These are phyloP conservation scores for Contarinia nasturtii DNA, from an alignment of 1,140 invertebrate genomes.

Conservation along the genomic window DNA sequence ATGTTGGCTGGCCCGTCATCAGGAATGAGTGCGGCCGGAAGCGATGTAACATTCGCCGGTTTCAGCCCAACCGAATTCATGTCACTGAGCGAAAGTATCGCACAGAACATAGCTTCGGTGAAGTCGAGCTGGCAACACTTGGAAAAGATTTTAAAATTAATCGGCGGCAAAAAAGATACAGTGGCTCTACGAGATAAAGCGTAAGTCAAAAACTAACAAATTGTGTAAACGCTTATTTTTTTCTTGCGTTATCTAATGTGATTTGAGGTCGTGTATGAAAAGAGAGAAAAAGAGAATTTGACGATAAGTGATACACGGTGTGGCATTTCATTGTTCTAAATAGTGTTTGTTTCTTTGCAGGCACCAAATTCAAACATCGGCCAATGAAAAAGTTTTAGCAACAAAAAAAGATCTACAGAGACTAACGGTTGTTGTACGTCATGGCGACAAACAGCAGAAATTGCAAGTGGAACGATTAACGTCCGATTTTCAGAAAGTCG, in stretches of 20 bases:
- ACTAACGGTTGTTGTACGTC: constrained; percentile 40
- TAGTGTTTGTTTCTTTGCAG: constrained; percentile 26
- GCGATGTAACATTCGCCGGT: constrained; percentile 39
- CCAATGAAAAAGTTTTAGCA: constrained; percentile 51
- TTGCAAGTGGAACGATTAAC: constrained; percentile 65
- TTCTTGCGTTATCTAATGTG: too few relatives aligned
- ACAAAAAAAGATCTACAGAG: constrained; percentile 53
- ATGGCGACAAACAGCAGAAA: constrained; percentile 56
- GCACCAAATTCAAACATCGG: constrained; percentile 56
- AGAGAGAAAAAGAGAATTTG: too few relatives aligned
- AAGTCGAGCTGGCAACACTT: constrained; percentile 46
- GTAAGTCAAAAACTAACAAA: constrained; percentile 3
- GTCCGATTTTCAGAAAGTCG: constrained; percentile 56
- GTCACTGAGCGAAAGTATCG: constrained; percentile 52
- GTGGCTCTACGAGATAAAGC: constrained; percentile 23
- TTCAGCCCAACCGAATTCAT: constrained; percentile 56
- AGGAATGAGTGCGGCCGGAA: constrained; percentile 24
- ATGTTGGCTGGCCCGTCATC: not conserved
- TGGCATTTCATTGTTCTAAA: not conserved
- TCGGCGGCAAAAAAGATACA: constrained; percentile 59
- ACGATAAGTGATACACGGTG: not conserved
- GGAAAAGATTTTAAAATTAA: constrained; percentile 50
- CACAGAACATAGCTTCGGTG: constrained; percentile 57
- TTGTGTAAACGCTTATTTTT: too few relatives aligned
- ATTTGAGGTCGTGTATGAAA: too few relatives aligned